phyloP scores from a whole-genome alignment of 2,888 invertebrate genomes.

The Proisotoma minuta region DNA sequence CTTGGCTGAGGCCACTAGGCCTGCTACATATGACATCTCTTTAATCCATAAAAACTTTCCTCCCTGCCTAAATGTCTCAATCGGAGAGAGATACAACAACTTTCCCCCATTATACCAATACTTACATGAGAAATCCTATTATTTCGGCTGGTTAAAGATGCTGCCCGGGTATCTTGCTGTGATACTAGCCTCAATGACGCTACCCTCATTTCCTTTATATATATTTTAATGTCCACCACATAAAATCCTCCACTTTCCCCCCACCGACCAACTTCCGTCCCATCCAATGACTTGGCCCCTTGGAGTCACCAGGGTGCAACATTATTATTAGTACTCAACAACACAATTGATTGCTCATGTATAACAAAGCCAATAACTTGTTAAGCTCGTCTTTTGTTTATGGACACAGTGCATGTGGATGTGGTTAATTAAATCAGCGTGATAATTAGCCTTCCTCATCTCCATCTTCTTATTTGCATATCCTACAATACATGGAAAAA shows the following conservation, averaged over 20 bases:
- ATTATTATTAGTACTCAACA: too few relatives aligned
- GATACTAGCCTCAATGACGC: constrained; percentile 32
- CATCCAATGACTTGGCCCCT: neutral
- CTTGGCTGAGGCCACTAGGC: constrained; percentile 36
- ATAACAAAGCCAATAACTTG: too few relatives aligned
- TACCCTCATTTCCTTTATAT: constrained; percentile 9
- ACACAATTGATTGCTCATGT: too few relatives aligned
- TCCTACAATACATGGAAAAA: too few relatives aligned
- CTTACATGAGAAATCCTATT: constrained; percentile 32
- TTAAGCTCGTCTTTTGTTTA: too few relatives aligned
- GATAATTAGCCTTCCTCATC: too few relatives aligned
- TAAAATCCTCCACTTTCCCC: constrained; percentile 10
- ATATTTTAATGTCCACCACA: constrained; percentile 11
- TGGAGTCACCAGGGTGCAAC: too few relatives aligned
- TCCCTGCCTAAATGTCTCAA: neutral
- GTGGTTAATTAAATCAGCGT: too few relatives aligned
- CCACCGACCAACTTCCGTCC: neutral
- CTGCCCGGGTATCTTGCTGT: constrained; percentile 37
- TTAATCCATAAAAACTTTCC: constrained; percentile 12
- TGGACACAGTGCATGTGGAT: too few relatives aligned
- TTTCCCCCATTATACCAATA: constrained; percentile 4
- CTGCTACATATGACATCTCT: constrained; percentile 16
- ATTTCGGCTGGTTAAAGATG: constrained; percentile 43
- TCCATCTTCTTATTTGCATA: too few relatives aligned
- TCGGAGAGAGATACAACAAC: neutral